Conservation (phyloP, 1,140 invertebrate species). For the Sycophila sp. region DNA sequence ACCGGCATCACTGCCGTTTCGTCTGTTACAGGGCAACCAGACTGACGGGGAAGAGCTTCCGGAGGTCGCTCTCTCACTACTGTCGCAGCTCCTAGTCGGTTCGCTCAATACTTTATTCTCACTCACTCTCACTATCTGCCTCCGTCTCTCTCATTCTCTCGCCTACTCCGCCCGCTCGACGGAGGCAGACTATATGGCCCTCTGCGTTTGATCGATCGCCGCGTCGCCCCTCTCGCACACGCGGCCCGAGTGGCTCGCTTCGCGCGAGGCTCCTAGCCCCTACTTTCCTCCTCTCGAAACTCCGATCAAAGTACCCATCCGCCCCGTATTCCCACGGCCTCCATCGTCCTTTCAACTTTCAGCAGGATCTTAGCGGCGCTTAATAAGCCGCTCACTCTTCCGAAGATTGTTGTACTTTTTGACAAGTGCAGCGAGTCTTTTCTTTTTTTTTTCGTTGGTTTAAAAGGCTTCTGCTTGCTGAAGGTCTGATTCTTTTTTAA, state of each 20-base stretch:
- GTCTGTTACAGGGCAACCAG: slow-evolving; percentile 55
- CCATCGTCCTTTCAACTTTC: no score
- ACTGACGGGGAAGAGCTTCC: slow-evolving; percentile 72
- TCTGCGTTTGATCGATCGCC: not conserved
- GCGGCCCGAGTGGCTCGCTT: not conserved
- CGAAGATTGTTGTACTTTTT: no score
- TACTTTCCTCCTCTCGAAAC: not conserved
- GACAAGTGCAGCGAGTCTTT: no score
- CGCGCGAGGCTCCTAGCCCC: not conserved
- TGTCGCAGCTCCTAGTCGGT: slow-evolving; percentile 80
- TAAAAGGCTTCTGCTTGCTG: no score
- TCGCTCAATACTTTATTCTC: slow-evolving; percentile 61
- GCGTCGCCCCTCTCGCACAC: no score
- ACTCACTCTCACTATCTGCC: not conserved
- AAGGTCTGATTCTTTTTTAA: no score
- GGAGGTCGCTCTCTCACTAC: slow-evolving; percentile 74
- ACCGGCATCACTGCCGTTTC: slow-evolving; percentile 10
- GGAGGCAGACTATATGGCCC: no score
- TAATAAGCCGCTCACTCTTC: no score
- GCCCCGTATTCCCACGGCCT: no score
- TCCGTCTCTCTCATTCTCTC: not conserved
- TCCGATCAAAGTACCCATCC: not conserved
- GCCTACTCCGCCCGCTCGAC: no score
- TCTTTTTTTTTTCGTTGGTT: no score
- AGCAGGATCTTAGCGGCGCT: no score